phyloP scores from a whole-genome alignment of 37 sponge, comb jelly and placozoan genomes.

The Beroe forskalii region DNA sequence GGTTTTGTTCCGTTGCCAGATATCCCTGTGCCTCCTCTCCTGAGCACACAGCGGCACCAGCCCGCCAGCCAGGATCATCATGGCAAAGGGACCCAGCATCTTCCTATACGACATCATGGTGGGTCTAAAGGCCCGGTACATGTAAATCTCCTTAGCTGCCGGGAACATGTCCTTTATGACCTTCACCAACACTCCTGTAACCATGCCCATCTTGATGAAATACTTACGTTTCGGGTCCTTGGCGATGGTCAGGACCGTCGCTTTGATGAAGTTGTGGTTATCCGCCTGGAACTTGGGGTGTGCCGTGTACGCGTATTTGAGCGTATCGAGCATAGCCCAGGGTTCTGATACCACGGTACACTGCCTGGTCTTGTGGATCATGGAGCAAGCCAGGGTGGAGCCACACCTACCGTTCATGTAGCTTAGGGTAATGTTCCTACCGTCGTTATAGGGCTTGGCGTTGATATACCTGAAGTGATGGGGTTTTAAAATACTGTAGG shows the following conservation, averaged over 20 bases:
- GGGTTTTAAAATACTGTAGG: too few species aligned
- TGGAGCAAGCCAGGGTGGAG: neutral
- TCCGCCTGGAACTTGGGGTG: neutral
- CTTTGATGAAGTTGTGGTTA: neutral
- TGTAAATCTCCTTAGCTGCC: neutral
- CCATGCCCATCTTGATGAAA: neutral
- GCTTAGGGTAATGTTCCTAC: neutral
- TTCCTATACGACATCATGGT: neutral
- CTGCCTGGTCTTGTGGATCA: neutral
- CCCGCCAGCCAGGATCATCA: neutral
- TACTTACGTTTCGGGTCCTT: neutral
- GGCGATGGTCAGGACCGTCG: neutral
- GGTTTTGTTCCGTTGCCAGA: neutral
- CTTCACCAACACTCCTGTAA: neutral
- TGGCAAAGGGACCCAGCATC: neutral
- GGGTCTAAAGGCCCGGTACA: neutral
- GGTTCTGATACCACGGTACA: conserved; percentile 13
- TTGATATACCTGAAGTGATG: neutral
- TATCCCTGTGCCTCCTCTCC: neutral
- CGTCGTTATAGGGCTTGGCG: neutral
- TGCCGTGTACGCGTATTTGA: neutral
- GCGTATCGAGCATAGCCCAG: neutral
- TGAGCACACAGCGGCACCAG: neutral
- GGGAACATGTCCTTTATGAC: neutral
- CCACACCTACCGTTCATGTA: neutral